Evolutionary conservation across 2,888 invertebrate species (phyloP).

Genomic region (Microplitis deprimator): DNA sequence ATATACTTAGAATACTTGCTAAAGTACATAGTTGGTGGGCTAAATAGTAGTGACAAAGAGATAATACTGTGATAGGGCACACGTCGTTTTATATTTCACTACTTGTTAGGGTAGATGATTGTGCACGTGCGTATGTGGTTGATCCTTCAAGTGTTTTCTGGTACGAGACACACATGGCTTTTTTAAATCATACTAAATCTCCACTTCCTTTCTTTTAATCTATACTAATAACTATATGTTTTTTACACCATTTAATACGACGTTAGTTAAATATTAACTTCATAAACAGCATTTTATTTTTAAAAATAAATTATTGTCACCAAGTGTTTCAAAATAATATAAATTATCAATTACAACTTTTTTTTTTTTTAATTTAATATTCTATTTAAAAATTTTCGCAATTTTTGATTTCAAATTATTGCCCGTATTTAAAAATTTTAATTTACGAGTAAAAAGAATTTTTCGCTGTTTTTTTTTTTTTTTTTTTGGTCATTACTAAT

Average conservation of each 20-base stretch:
- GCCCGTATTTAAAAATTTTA: no score
- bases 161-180: constrained; percentile 66
- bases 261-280: not conserved
- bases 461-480: no score
- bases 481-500: no score
- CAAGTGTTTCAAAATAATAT: no score
- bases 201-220: constrained; percentile 16
- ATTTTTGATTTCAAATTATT: no score
- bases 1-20: no score
- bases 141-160: constrained; percentile 51
- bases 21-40: constrained; percentile 20
- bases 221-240: not conserved
- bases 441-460: no score
- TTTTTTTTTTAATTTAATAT: no score
- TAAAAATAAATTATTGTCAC: not conserved
- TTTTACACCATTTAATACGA: not conserved
- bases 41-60: constrained; percentile 49
- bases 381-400: no score
- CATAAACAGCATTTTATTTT: constrained; percentile 13
- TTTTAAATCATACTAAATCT: constrained; percentile 49
- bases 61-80: constrained; percentile 67
- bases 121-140: constrained; percentile 36
- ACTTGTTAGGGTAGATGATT: constrained; percentile 46
- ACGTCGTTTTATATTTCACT: constrained; percentile 64
- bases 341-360: no score